Evolutionary conservation across 2,797 vertebrate species (phyloP), one percentile per base, ranked within the genome.

Genomic region (Aplochiton taeniatus): DNA sequence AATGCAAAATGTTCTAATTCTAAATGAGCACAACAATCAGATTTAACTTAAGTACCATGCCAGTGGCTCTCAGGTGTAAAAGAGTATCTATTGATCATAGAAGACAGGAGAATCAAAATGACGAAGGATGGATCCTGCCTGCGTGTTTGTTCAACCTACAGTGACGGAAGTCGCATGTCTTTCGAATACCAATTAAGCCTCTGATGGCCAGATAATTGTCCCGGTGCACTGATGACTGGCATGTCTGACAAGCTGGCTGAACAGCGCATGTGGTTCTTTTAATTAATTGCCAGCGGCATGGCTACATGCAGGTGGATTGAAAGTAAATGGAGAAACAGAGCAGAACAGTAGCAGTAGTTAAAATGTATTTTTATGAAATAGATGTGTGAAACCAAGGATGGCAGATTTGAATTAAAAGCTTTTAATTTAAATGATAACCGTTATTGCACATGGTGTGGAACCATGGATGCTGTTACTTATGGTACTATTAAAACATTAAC

Each of bases 131-230:
- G 10, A 54, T 54, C 52, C 52, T 54, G 52, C 20, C 18, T 11
- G 52, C 11, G 16, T n/a, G 52, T 54, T 54, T 54, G 18, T 54
- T 54, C 52, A 54, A 11, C 17, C 18, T 20, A 54, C 52, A 54
- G 52, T 54, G 16, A 18, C 52, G 19, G 18, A 19, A 19, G 31
- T 31, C 2, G 52, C 52, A 54, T 20, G 18, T 54, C 52, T 17
- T 54, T 11, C 9, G 18, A 18, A 54, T 54, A 19, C 52, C 52
- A 54, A 54, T 54, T 54, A 19, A 54, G 18, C 17, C 52, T 19
- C 18, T 54, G 52, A 54, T 54, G 52, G 8, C 52, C 52, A 45
- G 56, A 58, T 58, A 58, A 58, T 58, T 58, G 56, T 58, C 56
- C 16, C 56, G 12, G 14, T 31, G n/a, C 11, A 42, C 56, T 44